These are phyloP conservation scores for Proteles cristata DNA, from an alignment of 2,113 vertebrate genomes.

Conservation along the genomic window DNA sequence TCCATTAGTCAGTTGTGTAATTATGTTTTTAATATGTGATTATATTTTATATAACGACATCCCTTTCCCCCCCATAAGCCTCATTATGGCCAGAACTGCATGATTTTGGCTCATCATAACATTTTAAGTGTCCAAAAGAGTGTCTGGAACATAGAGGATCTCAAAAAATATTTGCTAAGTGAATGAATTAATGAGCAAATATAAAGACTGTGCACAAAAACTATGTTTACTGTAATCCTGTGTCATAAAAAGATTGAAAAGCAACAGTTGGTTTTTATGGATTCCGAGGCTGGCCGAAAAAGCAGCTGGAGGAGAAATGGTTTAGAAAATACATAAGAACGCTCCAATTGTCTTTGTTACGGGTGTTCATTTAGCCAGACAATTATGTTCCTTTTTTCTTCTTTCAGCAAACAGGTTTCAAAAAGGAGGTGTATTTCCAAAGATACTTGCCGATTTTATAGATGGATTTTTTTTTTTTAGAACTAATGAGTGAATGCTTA, in stretches of 20 bases:
- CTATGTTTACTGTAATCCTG: not conserved
- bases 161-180: not conserved
- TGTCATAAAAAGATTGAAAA: conserved; percentile 29
- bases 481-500: not conserved
- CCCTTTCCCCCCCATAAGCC: not conserved
- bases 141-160: not conserved
- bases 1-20: not conserved
- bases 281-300: conserved; percentile 22
- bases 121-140: not conserved
- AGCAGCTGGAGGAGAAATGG: not conserved
- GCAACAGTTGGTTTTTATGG: conserved; percentile 9
- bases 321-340: conserved; percentile 17
- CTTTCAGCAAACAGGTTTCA: conserved; percentile 47
- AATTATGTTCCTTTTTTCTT: conserved; percentile 1
- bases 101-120: not conserved
- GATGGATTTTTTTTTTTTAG: not conserved
- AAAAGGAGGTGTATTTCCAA: not conserved
- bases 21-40: not conserved
- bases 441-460: not conserved
- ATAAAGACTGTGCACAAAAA: not conserved
- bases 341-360: conserved; percentile 11
- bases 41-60: not conserved
- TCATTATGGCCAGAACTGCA: not conserved
- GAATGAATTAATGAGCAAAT: not conserved
- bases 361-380: not conserved